Percentiles rank a stretch among this genome's conserved stretches.
These are phyloP conservation scores for Orthosia incerta DNA, from an alignment of 2,888 invertebrate genomes.

Conservation along the genomic window DNA sequence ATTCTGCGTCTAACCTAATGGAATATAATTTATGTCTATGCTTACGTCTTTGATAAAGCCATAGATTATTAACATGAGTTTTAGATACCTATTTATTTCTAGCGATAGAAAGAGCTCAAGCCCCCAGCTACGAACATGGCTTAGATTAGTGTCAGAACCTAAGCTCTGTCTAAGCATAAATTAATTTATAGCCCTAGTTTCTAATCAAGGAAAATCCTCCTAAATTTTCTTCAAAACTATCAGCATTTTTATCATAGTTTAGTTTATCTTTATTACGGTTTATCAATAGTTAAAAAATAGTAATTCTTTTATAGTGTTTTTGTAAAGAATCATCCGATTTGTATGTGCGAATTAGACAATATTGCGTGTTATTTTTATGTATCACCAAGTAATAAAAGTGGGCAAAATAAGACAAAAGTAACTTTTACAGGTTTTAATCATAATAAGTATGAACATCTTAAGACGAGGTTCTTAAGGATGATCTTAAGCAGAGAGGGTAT, in stretches of 20 bases:
- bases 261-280: conserved; percentile 18
- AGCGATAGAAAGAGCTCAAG: not conserved
- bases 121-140: not conserved
- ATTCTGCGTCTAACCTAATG: not conserved
- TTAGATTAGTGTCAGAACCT: not conserved
- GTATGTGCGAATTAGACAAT: not conserved
- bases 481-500: no score
- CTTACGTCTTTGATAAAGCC: conserved; percentile 23
- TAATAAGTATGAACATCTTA: not conserved
- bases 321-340: conserved; percentile 34
- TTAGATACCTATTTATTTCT: not conserved
- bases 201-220: not conserved
- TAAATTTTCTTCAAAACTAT: not conserved
- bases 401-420: not conserved
- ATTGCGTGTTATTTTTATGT: conserved; percentile 1
- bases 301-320: conserved; percentile 17
- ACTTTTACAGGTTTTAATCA: not conserved
- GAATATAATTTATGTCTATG: not conserved
- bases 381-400: not conserved
- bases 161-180: conserved; percentile 5
- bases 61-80: conserved; percentile 9
- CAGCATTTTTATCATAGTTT: conserved; percentile 23
- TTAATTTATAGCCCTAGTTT: conserved; percentile 14
- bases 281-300: conserved; percentile 12
- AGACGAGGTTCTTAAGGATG: no score